These are phyloP conservation scores for Nomada ferruginata DNA, from an alignment of 2,888 invertebrate genomes.

Conservation along the genomic window DNA sequence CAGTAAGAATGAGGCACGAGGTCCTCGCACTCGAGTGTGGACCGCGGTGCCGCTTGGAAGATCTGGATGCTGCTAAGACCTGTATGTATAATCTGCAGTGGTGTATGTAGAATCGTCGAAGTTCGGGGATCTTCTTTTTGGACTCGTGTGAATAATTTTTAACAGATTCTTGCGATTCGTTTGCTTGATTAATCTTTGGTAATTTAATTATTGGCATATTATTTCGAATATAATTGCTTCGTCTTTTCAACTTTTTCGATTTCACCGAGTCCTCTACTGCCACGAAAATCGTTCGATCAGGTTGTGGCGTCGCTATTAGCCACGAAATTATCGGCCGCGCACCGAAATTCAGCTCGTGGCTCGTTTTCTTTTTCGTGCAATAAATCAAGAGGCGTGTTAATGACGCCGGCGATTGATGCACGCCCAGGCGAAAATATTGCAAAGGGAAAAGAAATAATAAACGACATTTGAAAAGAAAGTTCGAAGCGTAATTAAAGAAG, in stretches of 20 bases:
- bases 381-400: conserved; percentile 65
- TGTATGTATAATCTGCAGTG: conserved; percentile 13
- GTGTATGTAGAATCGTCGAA: conserved; percentile 3
- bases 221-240: neutral
- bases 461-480: conserved; percentile 42
- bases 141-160: neutral
- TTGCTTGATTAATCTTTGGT: too few relatives aligned
- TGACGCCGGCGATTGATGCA: conserved; percentile 52
- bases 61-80: conserved; percentile 33
- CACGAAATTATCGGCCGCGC: conserved; percentile 51
- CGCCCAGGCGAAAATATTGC: conserved; percentile 33
- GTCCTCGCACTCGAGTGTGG: conserved; percentile 52
- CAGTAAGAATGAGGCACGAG: conserved; percentile 49
- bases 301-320: conserved; percentile 46
- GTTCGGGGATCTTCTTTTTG: neutral
- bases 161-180: neutral
- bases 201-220: too few relatives aligned
- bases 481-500: conserved; percentile 43
- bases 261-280: conserved; percentile 9
- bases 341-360: conserved; percentile 10
- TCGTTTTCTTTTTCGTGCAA: conserved; percentile 50
- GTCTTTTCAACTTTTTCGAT: neutral
- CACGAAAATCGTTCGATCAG: conserved; percentile 15
- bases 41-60: conserved; percentile 25
- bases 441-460: conserved; percentile 33